Percentiles rank a stretch among this genome's conserved stretches.
Evolutionary conservation across 2,113 vertebrate species (phyloP).

Genomic region (Mirza zaza): DNA sequence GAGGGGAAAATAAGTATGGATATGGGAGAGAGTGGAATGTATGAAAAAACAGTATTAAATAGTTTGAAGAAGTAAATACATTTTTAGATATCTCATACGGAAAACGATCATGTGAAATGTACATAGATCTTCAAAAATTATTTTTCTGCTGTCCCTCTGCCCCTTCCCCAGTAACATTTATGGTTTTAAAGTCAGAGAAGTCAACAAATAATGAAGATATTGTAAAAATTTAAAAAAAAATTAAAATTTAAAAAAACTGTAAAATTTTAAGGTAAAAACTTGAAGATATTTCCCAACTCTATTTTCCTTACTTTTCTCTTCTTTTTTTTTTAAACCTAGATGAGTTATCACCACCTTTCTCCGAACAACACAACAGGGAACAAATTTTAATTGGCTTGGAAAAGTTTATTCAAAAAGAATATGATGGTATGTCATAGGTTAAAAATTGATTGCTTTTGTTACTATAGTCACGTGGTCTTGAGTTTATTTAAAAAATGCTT

Average conservation of each 20-base stretch:
- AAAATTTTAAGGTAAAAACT: slow-evolving; percentile 43
- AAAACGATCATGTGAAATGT: slow-evolving; percentile 25
- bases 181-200: slow-evolving; percentile 44
- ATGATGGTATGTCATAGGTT: slow-evolving; percentile 89
- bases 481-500: slow-evolving; percentile 48
- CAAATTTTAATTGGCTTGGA: slow-evolving; percentile 95
- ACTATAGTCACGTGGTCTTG: slow-evolving; percentile 27
- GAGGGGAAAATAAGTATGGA: background rate
- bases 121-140: slow-evolving; percentile 30
- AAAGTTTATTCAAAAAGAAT: slow-evolving; percentile 97
- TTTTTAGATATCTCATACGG: background rate
- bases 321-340: slow-evolving; percentile 83
- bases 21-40: background rate
- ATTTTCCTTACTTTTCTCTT: slow-evolving; percentile 33
- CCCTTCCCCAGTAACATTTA: background rate
- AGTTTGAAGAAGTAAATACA: slow-evolving; percentile 40
- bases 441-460: slow-evolving; percentile 47
- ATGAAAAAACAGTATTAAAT: slow-evolving; percentile 13
- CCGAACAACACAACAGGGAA: slow-evolving; percentile 96
- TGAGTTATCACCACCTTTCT: slow-evolving; percentile 91
- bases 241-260: background rate
- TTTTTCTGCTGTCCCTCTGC: background rate
- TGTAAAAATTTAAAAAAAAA: background rate
- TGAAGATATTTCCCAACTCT: slow-evolving; percentile 44
- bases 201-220: slow-evolving; percentile 40